Base-by-base conservation (phyloP, 2,797 vertebrate species). In the Sylvia borin region DNA sequence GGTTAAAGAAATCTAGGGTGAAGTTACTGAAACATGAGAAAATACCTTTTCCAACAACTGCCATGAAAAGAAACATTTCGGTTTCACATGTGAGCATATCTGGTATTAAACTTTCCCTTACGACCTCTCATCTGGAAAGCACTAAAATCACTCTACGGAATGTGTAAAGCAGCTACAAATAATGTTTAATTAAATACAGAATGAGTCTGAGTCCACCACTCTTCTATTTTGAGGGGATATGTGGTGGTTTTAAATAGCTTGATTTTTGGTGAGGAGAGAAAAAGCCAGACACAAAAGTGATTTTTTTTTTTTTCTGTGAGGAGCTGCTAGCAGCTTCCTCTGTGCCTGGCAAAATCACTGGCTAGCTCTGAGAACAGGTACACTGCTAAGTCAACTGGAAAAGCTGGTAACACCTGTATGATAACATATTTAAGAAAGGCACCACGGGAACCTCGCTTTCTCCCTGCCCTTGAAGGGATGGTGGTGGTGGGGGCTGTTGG, bases 91-190 rank as follows among this genome's bases (percentile, higher is more conserved):
- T 99, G 94, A 92, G 98, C 31, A 81, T 17, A 53, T 53, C 51
- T 60, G 98, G 97, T 43, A 98, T 98, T 86, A 98, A 98, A 67
- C 61, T 99, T 51, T 98, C 97, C 78, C 97, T 99, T 89, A 99
- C 99, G 98, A 99, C 98, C 3, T 99, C 99, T 32, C 99, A 99
- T 96, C 95, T 99, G 71, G 99, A 99, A 92, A 99, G 99, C 97
- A 99, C 99, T 88, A 99, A 98, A 93, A 93, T 24, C 98, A 99
- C 21, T 95, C 98, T 6, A 42, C 82, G 27, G 99, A 99, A 95
- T 98, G 99, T 27, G 94, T 98, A 91, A 99, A 98, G 40, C 99
- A 99, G 92, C 97, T 99, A 53, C 97, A 94, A 34, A 92, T 97
- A n/a, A 98, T 98, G 42, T 95, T 98, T 54, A 96, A 98, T 93